These are phyloP conservation scores for Trichonephila clavata DNA, from an alignment of 1,140 invertebrate genomes.

Conservation along the genomic window DNA sequence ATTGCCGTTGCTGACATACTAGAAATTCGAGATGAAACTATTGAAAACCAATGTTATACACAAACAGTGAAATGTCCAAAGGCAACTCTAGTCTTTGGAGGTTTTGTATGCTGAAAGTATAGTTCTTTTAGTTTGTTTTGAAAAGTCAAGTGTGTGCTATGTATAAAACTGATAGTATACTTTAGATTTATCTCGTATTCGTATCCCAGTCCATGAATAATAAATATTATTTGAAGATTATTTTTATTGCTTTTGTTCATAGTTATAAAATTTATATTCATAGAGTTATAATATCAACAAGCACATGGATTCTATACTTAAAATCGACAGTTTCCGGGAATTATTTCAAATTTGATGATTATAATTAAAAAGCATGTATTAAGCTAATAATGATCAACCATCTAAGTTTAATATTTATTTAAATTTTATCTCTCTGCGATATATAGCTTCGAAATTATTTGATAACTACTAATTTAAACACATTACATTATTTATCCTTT, in stretches of 20 bases:
- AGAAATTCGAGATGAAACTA: conserved; percentile 32
- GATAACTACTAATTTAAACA: too few species aligned
- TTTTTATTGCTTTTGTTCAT: not conserved
- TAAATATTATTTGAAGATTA: not conserved
- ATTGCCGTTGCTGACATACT: conserved; percentile 15
- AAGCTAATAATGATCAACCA: too few species aligned
- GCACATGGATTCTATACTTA: too few species aligned
- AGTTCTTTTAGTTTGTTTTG: conserved; percentile 7
- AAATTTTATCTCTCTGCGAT: too few species aligned
- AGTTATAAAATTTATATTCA: not conserved
- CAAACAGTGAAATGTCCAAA: conserved; percentile 41
- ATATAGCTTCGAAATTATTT: too few species aligned
- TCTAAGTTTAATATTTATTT: too few species aligned
- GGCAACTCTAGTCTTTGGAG: not conserved
- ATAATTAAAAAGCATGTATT: too few species aligned
- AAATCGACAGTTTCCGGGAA: too few species aligned
- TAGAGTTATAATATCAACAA: too few species aligned
- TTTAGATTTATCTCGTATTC: not conserved
- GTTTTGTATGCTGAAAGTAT: not conserved
- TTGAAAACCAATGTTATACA: conserved; percentile 50
- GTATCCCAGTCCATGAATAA: not conserved
- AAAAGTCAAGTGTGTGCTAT: not conserved
- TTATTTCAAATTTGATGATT: too few species aligned
- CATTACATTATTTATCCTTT: too few species aligned
- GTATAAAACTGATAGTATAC: not conserved